phyloP scores from a whole-genome alignment of 2,888 invertebrate species.

The Brachyptera putata region DNA sequence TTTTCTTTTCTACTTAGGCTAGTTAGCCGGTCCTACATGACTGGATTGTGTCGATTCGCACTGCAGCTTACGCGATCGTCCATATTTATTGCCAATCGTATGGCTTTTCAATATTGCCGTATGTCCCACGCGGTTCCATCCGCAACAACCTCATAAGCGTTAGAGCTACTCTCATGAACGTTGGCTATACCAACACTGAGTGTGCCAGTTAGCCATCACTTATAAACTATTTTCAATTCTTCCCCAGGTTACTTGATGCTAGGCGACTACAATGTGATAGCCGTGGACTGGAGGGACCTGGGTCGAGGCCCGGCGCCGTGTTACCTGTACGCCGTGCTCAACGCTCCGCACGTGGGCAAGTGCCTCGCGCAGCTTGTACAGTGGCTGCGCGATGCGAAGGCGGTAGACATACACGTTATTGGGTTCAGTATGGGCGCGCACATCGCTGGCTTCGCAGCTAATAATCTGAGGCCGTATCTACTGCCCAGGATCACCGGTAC shows the following conservation, averaged over 20 bases:
- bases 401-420: constrained; percentile 33
- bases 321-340: constrained; percentile 1
- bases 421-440: constrained; percentile 41
- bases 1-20: too few species aligned
- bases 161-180: too few species aligned
- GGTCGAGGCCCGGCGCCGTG: not conserved
- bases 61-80: too few species aligned
- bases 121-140: too few species aligned
- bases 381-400: not conserved
- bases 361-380: constrained; percentile 4
- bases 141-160: too few species aligned
- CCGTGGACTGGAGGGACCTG: not conserved
- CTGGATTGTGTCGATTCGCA: too few species aligned
- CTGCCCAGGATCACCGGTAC: constrained; percentile 29
- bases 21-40: too few species aligned
- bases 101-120: too few species aligned
- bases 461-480: constrained; percentile 18
- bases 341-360: not conserved
- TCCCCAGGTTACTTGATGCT: not conserved
- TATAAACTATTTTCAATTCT: too few species aligned
- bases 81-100: too few species aligned
- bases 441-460: constrained; percentile 37
- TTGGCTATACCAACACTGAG: too few species aligned
- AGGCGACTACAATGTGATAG: not conserved
- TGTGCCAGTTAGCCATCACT: too few species aligned